A percentile compares a stretch with the other conserved stretches of the same genome.
phyloP scores from a whole-genome alignment of 2,797 vertebrate genomes.

The Liasis olivaceus region DNA sequence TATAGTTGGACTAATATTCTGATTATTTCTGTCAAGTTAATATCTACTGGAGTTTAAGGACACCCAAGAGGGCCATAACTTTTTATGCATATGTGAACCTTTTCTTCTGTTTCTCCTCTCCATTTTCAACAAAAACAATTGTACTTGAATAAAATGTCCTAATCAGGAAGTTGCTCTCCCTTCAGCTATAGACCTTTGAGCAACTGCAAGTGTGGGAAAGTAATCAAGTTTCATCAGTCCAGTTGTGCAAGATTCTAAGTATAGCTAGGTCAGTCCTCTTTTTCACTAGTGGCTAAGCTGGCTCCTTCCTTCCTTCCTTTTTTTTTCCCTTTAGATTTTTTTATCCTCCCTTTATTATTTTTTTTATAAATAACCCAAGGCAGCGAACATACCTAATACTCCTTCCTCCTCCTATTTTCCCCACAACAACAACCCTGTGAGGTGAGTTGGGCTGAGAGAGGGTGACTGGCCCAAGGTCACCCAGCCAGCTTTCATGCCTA shows the following conservation, averaged over 20 bases:
- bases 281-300: background rate
- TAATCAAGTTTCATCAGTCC: background rate
- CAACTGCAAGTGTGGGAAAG: background rate
- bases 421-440: too few species aligned
- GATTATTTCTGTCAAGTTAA: background rate
- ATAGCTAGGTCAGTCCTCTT: background rate
- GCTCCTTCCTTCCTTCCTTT: background rate
- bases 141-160: background rate
- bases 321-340: too few species aligned
- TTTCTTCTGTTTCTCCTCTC: background rate
- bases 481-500: too few species aligned
- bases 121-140: background rate
- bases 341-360: too few species aligned
- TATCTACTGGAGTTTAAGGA: background rate
- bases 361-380: too few species aligned
- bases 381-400: too few species aligned
- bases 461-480: too few species aligned
- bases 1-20: background rate
- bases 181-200: background rate
- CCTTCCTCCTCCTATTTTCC: too few species aligned
- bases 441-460: too few species aligned
- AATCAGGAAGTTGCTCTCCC: background rate
- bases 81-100: background rate
- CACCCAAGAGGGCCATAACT: too few species aligned
- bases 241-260: background rate